phyloP scores from a whole-genome alignment of 1,140 invertebrate genomes.

The Scaptomyza pallida region DNA sequence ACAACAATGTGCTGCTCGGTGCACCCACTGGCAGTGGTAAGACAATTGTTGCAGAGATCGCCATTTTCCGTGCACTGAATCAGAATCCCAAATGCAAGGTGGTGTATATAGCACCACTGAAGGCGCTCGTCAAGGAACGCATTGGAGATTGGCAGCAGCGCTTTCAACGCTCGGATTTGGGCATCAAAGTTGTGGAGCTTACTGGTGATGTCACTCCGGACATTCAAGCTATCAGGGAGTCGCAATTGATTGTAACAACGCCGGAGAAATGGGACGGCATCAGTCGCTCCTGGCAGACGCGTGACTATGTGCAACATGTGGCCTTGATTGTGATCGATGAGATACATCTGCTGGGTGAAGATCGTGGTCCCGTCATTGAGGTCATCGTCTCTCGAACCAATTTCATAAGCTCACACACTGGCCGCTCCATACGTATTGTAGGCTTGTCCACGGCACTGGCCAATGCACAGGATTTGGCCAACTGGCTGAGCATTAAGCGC shows the following conservation, averaged over 20 bases:
- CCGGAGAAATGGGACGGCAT: slow-evolving; percentile 99
- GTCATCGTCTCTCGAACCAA: slow-evolving; percentile 95
- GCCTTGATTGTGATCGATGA: slow-evolving; percentile 98
- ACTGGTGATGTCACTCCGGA: slow-evolving; percentile 99
- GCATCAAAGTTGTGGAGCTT: slow-evolving; percentile 96
- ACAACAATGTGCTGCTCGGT: slow-evolving; percentile 96
- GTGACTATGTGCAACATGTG: slow-evolving; percentile 97
- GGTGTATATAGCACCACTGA: slow-evolving; percentile 99
- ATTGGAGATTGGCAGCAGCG: slow-evolving; percentile 98
- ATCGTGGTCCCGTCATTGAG: slow-evolving; percentile 93
- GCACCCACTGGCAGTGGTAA: slow-evolving; percentile 99
- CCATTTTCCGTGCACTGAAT: slow-evolving; percentile 97
- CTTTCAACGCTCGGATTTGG: slow-evolving; percentile 89
- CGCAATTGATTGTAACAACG: slow-evolving; percentile 98
- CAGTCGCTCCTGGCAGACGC: slow-evolving; percentile 97
- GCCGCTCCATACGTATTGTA: slow-evolving; percentile 92
- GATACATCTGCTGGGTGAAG: slow-evolving; percentile 97
- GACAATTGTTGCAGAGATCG: slow-evolving; percentile 98
- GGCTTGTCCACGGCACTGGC: slow-evolving; percentile 98
- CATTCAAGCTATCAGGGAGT: slow-evolving; percentile 91
- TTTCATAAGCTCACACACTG: slow-evolving; percentile 95
- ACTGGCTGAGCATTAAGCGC: slow-evolving; percentile 96
- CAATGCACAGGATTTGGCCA: slow-evolving; percentile 97
- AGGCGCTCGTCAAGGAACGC: slow-evolving; percentile 98
- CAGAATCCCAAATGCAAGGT: slow-evolving; percentile 93